Conservation (phyloP, 2,113 vertebrate genomes). For the Pterocles gutturalis region DNA sequence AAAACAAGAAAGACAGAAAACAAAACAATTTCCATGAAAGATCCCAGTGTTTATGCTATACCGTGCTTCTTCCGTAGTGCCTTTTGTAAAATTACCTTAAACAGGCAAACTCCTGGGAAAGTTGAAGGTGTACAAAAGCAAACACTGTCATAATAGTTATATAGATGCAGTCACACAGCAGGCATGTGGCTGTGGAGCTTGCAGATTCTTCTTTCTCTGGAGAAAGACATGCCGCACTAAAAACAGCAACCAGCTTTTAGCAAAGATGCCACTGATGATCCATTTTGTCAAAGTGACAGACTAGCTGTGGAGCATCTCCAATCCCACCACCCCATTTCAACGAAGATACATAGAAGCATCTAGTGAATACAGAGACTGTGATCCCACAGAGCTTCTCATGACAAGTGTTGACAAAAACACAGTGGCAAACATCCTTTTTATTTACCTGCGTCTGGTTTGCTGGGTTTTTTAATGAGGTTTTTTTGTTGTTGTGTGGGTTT, state of each 20-base stretch:
- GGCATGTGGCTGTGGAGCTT: not conserved
- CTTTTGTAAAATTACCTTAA: not conserved
- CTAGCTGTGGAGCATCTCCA: not conserved
- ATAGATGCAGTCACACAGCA: not conserved
- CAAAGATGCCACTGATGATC: conserved; percentile 8
- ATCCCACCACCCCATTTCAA: not conserved
- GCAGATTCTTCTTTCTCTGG: not conserved
- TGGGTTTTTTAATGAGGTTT: not conserved
- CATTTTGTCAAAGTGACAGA: conserved; percentile 8
- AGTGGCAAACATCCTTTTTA: not conserved
- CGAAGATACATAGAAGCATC: not conserved
- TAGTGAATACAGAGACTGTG: not conserved
- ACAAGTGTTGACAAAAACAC: not conserved
- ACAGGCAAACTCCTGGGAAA: not conserved
- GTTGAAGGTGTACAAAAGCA: not conserved
- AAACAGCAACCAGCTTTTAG: not conserved
- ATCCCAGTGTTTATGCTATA: not conserved
- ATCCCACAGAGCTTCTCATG: not conserved
- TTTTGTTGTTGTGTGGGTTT: not conserved
- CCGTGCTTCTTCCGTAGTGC: not conserved
- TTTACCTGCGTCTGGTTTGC: not conserved
- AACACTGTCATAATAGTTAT: not conserved
- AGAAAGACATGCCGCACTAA: not conserved
- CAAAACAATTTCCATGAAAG: not conserved
- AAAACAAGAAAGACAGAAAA: not conserved